Evolutionary conservation across 64 coral and sea anemone genomes (phyloP).

Genomic region (Montipora foliosa): DNA sequence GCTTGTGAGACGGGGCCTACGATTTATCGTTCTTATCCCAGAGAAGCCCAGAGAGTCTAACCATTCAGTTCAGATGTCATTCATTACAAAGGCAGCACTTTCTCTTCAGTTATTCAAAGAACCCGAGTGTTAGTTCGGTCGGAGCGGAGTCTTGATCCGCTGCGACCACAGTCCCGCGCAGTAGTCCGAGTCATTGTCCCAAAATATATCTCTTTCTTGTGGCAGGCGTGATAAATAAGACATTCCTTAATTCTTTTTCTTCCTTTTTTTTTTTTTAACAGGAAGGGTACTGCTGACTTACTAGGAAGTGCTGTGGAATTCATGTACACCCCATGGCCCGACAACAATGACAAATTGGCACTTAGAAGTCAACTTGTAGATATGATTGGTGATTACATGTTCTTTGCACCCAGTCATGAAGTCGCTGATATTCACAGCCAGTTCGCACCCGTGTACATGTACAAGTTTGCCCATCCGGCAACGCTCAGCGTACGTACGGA

Average conservation of each 20-base stretch:
- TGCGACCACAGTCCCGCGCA: too few relatives aligned
- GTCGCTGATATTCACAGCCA: conserved; percentile 55
- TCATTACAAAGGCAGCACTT: too few relatives aligned
- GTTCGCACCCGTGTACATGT: conserved; percentile 54
- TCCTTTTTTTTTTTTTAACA: neutral
- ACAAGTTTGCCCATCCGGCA: conserved; percentile 52
- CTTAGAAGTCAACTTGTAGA: conserved; percentile 51
- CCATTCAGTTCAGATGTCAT: too few relatives aligned
- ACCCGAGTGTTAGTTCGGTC: too few relatives aligned
- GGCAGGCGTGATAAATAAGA: neutral
- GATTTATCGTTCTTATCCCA: too few relatives aligned
- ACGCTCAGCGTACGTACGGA: neutral
- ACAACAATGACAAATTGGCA: conserved; percentile 13
- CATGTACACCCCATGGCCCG: conserved; percentile 75
- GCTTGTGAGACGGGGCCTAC: too few relatives aligned
- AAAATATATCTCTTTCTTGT: too few relatives aligned
- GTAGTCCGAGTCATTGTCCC: too few relatives aligned
- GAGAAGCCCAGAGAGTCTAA: too few relatives aligned
- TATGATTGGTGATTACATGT: conserved; percentile 60
- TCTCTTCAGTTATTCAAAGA: too few relatives aligned
- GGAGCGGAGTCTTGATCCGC: too few relatives aligned
- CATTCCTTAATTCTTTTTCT: neutral
- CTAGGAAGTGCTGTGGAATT: conserved; percentile 30
- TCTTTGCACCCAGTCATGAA: conserved; percentile 63
- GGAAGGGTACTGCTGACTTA: neutral